phyloP scores from a whole-genome alignment of 2,797 vertebrate genomes.

The Siniperca undulata region DNA sequence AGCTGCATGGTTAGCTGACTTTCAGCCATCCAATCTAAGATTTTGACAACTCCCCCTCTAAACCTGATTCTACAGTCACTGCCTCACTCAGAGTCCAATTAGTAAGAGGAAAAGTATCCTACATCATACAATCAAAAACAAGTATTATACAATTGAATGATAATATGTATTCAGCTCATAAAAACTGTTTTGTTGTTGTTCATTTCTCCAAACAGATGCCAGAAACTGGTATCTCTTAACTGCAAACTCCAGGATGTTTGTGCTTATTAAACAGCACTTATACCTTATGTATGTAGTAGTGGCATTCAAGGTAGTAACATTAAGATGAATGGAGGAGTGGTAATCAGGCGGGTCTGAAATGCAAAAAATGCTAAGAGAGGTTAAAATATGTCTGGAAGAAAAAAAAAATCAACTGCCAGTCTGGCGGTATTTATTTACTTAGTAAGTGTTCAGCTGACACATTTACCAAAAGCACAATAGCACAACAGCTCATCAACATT shows the following conservation, averaged over 20 bases:
- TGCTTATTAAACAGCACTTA: neutral
- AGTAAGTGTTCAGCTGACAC: neutral
- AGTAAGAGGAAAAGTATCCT: conserved; percentile 43
- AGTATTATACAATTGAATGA: neutral
- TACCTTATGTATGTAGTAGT: neutral
- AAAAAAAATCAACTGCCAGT: conserved; percentile 22
- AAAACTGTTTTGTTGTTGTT: neutral
- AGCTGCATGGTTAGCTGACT: conserved; percentile 76
- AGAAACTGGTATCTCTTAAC: neutral
- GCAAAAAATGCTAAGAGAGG: conserved; percentile 17
- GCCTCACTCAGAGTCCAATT: conserved; percentile 70
- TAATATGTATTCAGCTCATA: neutral
- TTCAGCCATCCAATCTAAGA: conserved; percentile 73
- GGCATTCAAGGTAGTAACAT: conserved; percentile 9
- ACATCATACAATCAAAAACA: conserved; percentile 29
- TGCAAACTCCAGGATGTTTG: neutral
- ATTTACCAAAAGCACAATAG: neutral
- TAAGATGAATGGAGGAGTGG: neutral
- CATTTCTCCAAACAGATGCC: neutral
- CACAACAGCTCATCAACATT: conserved; percentile 5
- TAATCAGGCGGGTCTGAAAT: conserved; percentile 9
- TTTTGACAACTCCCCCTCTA: conserved; percentile 74
- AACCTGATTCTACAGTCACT: conserved; percentile 61
- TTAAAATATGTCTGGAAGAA: conserved; percentile 23
- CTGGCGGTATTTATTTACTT: neutral